A percentile compares a stretch with the other conserved stretches of the same genome.
Evolutionary conservation across 2,797 vertebrate genomes (phyloP).

Genomic region (Okamejei kenojei): DNA sequence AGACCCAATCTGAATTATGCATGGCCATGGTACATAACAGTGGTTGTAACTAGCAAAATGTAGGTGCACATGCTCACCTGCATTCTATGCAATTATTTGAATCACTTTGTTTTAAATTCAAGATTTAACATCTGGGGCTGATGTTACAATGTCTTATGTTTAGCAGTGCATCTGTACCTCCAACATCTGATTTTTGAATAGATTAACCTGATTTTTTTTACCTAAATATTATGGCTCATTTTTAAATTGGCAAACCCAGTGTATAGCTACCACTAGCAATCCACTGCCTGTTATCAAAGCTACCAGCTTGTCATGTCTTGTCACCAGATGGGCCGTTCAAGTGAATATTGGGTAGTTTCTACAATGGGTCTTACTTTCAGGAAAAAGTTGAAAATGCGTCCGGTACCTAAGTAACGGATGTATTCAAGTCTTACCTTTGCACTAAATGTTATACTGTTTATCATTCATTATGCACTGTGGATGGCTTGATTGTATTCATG

Average conservation of each 20-base stretch:
- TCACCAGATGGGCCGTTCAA: not conserved
- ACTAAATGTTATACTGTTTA: too few species aligned
- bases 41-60: not conserved
- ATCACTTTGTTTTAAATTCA: not conserved
- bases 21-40: not conserved
- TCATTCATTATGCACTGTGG: too few species aligned
- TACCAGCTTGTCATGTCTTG: not conserved
- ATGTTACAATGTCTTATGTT: not conserved
- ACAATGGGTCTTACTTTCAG: not conserved
- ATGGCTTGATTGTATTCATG: too few species aligned
- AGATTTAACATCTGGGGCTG: not conserved
- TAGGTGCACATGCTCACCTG: not conserved
- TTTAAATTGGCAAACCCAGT: not conserved
- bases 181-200: not conserved
- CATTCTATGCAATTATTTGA: constrained; percentile 16
- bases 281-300: not conserved
- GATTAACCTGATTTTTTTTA: not conserved
- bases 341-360: not conserved
- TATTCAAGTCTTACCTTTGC: not conserved
- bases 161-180: not conserved
- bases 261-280: not conserved
- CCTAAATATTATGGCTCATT: not conserved
- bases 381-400: not conserved
- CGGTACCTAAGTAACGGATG: not conserved
- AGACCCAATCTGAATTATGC: constrained; percentile 2